Evolutionary conservation across 2,888 invertebrate species (phyloP).

Genomic region (Microdon myrmicae): DNA sequence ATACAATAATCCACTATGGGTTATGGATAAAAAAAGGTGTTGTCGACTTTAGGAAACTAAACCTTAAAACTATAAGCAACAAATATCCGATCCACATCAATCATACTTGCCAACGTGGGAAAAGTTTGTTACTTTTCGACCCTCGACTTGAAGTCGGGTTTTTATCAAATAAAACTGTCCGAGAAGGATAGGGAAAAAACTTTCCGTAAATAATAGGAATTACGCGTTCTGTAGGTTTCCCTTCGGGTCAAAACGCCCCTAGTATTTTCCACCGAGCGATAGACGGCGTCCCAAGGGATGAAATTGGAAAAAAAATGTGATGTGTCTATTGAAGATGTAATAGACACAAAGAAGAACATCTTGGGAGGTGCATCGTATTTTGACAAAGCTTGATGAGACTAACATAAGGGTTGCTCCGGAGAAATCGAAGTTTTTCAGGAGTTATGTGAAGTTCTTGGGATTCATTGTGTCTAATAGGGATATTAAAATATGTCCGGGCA

Average conservation of each 20-base stretch:
- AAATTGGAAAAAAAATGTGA: slow-evolving; percentile 10
- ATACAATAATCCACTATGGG: slow-evolving; percentile 32
- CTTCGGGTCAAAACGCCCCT: background rate
- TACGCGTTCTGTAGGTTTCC: slow-evolving; percentile 17
- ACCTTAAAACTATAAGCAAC: no score
- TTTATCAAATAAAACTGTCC: no score
- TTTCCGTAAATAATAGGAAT: no score
- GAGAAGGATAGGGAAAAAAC: slow-evolving; percentile 33
- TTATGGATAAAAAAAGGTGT: slow-evolving; percentile 39
- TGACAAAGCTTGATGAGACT: no score
- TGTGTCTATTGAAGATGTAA: slow-evolving; percentile 19
- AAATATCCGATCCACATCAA: no score
- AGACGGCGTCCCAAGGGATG: slow-evolving; percentile 3
- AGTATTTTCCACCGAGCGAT: slow-evolving; percentile 19
- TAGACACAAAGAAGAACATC: slow-evolving; percentile 11
- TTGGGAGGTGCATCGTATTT: slow-evolving; percentile 10
- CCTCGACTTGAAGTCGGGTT: no score
- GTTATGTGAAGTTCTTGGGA: slow-evolving; percentile 15
- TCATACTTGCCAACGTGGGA: no score
- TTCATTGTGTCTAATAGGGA: slow-evolving; percentile 14
- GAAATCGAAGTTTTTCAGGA: slow-evolving; percentile 15
- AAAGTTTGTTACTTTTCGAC: no score
- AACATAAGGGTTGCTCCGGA: slow-evolving; percentile 10
- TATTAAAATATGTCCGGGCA: slow-evolving; percentile 13
- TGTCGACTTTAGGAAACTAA: no score